Conservation (phyloP, 2,113 vertebrate species). For the Nothoprocta perdicaria region DNA sequence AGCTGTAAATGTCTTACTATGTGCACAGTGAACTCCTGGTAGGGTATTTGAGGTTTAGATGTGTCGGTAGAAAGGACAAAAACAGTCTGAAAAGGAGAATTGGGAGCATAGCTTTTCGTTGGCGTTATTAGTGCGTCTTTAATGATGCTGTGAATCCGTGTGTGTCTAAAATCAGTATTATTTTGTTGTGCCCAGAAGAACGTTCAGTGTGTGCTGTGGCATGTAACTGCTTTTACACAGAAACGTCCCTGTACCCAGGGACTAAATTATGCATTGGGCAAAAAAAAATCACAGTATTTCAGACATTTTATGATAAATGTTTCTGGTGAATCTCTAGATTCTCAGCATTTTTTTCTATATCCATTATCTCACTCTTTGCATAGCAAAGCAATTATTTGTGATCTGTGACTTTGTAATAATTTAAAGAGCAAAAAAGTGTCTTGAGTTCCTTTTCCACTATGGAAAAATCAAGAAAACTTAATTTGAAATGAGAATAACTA, state of each 20-base stretch:
- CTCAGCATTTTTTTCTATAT: neutral
- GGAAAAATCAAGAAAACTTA: neutral
- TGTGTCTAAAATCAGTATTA: conserved; percentile 46
- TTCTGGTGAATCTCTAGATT: neutral
- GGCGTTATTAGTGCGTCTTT: conserved; percentile 43
- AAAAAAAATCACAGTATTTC: neutral
- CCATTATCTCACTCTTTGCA: neutral
- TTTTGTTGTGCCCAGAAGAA: neutral
- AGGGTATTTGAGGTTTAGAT: conserved; percentile 26
- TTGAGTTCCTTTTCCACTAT: neutral
- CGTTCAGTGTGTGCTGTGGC: neutral
- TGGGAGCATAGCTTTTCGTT: conserved; percentile 50
- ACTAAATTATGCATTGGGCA: conserved; percentile 21
- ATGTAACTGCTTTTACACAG: conserved; percentile 9
- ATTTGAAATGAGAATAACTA: neutral
- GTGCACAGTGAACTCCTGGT: neutral
- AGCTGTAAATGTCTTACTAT: neutral
- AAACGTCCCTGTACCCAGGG: conserved; percentile 11
- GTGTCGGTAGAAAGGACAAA: neutral
- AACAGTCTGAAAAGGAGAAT: conserved; percentile 38
- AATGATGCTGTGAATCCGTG: conserved; percentile 10
- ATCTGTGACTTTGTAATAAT: neutral
- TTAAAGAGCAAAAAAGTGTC: neutral
- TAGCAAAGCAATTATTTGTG: neutral
- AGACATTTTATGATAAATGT: neutral